Evolutionary conservation across 1,140 invertebrate species (phyloP).

Genomic region (Drosophila pandora): DNA sequence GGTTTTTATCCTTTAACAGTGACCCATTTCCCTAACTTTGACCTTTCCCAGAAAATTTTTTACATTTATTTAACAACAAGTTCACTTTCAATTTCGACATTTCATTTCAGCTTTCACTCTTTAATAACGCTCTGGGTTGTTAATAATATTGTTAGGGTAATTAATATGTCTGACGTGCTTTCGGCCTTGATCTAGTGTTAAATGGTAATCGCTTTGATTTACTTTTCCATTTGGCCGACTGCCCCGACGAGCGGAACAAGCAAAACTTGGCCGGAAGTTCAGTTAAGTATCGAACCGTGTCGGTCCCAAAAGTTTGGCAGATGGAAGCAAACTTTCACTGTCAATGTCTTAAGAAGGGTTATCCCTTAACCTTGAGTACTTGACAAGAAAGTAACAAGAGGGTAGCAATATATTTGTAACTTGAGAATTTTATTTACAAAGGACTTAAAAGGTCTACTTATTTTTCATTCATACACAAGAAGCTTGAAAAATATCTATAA

Average conservation of each 20-base stretch:
- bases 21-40: slow-evolving; percentile 19
- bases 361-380: slow-evolving; percentile 5
- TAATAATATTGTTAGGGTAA: slow-evolving; percentile 57
- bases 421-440: not conserved
- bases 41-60: slow-evolving; percentile 5
- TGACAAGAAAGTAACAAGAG: not conserved
- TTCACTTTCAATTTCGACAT: slow-evolving; percentile 5
- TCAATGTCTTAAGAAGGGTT: slow-evolving; percentile 21
- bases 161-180: slow-evolving; percentile 48
- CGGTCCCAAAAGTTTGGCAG: slow-evolving; percentile 35
- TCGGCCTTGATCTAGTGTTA: slow-evolving; percentile 27
- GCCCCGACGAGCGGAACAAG: slow-evolving; percentile 54
- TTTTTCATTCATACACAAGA: too few species aligned
- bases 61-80: slow-evolving; percentile 1
- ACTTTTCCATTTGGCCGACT: slow-evolving; percentile 52
- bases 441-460: not conserved
- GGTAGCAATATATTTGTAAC: not conserved
- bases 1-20: slow-evolving; percentile 4
- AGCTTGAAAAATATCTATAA: too few species aligned
- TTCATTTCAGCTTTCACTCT: slow-evolving; percentile 1
- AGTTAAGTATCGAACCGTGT: slow-evolving; percentile 45
- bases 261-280: slow-evolving; percentile 45
- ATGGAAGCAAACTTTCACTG: slow-evolving; percentile 50
- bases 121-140: slow-evolving; percentile 37
- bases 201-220: slow-evolving; percentile 61